Evolutionary conservation across 2,888 invertebrate species (phyloP).

Genomic region (Heteropelma amictum): DNA sequence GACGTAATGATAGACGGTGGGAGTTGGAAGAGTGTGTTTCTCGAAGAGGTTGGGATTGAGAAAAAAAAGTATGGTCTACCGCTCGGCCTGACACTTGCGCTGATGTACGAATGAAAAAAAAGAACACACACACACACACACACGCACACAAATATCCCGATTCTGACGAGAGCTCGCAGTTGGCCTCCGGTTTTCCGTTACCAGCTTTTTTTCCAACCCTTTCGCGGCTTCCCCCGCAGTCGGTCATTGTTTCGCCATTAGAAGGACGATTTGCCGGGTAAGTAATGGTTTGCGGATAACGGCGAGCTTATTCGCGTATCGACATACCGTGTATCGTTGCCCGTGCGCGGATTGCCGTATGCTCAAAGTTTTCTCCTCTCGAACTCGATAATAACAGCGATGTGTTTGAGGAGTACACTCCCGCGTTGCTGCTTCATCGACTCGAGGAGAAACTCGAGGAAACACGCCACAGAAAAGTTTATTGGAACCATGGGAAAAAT

Average conservation of each 20-base stretch:
- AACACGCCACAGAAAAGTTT: slow-evolving; percentile 17
- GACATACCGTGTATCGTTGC: background rate
- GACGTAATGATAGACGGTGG: slow-evolving; percentile 12
- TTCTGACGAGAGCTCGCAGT: background rate
- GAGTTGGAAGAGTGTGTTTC: slow-evolving; percentile 5
- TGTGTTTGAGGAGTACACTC: slow-evolving; percentile 23
- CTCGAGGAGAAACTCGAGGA: slow-evolving; percentile 37
- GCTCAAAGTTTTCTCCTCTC: slow-evolving; percentile 41
- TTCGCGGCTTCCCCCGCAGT: slow-evolving; percentile 31
- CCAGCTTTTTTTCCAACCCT: slow-evolving; percentile 3
- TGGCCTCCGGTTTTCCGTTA: slow-evolving; percentile 59
- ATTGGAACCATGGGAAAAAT: slow-evolving; percentile 13
- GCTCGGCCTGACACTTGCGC: background rate
- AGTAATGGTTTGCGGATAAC: slow-evolving; percentile 49
- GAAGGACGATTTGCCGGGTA: slow-evolving; percentile 59
- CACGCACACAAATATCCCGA: background rate
- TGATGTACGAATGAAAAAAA: background rate
- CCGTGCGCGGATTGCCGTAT: background rate
- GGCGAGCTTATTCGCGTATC: slow-evolving; percentile 33
- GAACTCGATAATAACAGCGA: slow-evolving; percentile 44
- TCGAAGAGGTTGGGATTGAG: background rate
- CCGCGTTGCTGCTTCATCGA: slow-evolving; percentile 18
- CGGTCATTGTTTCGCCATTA: slow-evolving; percentile 69
- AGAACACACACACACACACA: too few relatives aligned
- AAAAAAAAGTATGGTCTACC: slow-evolving; percentile 2